phyloP scores from a whole-genome alignment of 2,888 invertebrate species.

The Chloroclystis v-ata region DNA sequence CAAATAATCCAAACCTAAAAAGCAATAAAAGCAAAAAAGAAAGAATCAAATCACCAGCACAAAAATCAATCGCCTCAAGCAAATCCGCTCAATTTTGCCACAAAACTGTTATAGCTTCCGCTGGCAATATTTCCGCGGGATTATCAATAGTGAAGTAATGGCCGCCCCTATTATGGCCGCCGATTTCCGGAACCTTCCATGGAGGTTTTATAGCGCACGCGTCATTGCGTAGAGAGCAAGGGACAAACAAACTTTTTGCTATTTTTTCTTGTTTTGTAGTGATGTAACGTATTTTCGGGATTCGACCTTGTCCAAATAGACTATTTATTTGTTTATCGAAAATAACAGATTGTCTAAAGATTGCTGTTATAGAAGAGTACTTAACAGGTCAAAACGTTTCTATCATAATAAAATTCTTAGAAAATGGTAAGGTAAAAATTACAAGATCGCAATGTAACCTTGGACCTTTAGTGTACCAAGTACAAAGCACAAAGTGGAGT shows the following conservation, averaged over 20 bases:
- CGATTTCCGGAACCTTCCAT: slow-evolving; percentile 68
- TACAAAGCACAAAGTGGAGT: too few species aligned
- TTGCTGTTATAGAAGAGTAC: too few species aligned
- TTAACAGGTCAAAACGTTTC: too few species aligned
- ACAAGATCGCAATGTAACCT: too few species aligned
- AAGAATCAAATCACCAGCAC: slow-evolving; percentile 10
- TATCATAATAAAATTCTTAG: too few species aligned
- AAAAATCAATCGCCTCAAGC: slow-evolving; percentile 33
- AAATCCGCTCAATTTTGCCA: slow-evolving; percentile 73
- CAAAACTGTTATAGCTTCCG: slow-evolving; percentile 78
- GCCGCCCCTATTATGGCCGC: slow-evolving; percentile 74
- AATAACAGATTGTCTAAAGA: too few species aligned
- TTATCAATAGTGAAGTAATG: slow-evolving; percentile 77
- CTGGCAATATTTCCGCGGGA: slow-evolving; percentile 68
- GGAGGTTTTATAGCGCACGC: slow-evolving; percentile 73
- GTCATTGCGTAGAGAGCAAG: slow-evolving; percentile 58
- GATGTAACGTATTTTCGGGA: slow-evolving; percentile 3
- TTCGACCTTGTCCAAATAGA: not conserved
- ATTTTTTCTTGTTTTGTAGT: slow-evolving; percentile 21
- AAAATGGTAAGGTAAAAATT: too few species aligned
- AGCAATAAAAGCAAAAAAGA: not conserved
- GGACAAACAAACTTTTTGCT: slow-evolving; percentile 42
- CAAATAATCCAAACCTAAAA: not conserved
- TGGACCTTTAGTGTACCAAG: too few species aligned
- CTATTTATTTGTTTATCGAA: too few species aligned